Evolutionary conservation across 2,888 invertebrate species (phyloP).

Genomic region (Tanypteryx hageni): DNA sequence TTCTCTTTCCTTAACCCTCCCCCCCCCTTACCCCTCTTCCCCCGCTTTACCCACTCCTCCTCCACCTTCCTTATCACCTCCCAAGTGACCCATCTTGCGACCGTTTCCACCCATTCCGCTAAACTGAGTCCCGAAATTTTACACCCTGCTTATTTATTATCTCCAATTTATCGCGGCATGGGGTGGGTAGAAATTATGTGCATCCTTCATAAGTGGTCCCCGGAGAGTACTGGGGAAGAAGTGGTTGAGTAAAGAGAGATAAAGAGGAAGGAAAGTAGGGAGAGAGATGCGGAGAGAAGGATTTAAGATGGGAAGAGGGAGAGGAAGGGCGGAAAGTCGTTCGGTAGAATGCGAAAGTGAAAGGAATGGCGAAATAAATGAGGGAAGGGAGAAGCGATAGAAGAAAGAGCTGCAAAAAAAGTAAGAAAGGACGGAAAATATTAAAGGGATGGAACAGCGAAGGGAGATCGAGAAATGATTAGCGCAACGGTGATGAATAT

Average conservation of each 20-base stretch:
- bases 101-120: background rate
- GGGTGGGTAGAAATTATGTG: constrained; percentile 10
- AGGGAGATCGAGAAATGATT: background rate
- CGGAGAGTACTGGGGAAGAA: background rate
- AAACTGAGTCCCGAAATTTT: constrained; percentile 25
- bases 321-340: background rate
- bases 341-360: background rate
- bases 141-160: constrained; percentile 41
- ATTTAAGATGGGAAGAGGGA: background rate
- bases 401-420: too few relatives aligned
- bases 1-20: background rate
- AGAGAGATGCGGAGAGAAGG: background rate
- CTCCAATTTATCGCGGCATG: constrained; percentile 26
- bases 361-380: background rate
- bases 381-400: background rate
- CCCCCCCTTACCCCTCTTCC: background rate
- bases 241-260: background rate
- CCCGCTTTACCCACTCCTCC: background rate
- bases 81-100: background rate
- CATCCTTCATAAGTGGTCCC: constrained; percentile 30
- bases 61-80: background rate
- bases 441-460: background rate
- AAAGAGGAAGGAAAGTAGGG: background rate
- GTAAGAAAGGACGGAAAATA: background rate
- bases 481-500: background rate